Conservation (phyloP, 2,113 vertebrate genomes). For the Trichomycterus rosablanca region DNA sequence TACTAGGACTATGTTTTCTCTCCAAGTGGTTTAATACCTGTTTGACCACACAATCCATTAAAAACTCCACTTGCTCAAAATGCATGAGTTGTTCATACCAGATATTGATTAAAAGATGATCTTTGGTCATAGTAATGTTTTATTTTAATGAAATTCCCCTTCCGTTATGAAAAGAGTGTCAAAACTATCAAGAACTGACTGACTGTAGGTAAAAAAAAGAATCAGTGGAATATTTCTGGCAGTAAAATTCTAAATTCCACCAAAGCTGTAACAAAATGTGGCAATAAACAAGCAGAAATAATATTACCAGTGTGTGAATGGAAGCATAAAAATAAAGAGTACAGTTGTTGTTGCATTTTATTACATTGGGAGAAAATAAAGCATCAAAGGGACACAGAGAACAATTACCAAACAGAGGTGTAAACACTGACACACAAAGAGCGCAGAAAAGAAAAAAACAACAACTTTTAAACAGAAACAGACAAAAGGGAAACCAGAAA, state of each 20-base stretch:
- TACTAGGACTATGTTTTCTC: conserved; percentile 63
- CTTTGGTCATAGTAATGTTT: too few species aligned
- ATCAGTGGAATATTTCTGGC: not conserved
- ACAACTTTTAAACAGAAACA: conserved; percentile 5
- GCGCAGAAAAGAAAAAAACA: conserved; percentile 14
- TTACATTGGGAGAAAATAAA: conserved; percentile 53
- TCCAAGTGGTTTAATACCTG: too few species aligned
- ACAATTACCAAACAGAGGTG: conserved; percentile 21
- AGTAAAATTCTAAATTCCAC: not conserved
- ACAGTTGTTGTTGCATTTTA: conserved; percentile 56
- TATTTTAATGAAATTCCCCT: too few species aligned
- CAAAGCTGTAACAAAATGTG: conserved; percentile 14
- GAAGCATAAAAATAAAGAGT: conserved; percentile 23
- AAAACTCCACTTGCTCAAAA: too few species aligned
- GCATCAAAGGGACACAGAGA: conserved; percentile 26
- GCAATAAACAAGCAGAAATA: not conserved
- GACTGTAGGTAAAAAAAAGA: too few species aligned
- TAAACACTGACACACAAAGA: conserved; percentile 23
- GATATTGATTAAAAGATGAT: too few species aligned
- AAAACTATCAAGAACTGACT: too few species aligned
- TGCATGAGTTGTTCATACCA: too few species aligned
- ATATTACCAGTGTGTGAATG: not conserved
- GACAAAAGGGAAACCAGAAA: too few species aligned
- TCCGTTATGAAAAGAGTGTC: too few species aligned
- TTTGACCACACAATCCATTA: too few species aligned